phyloP scores from a whole-genome alignment of 2,888 invertebrate species.

The Norana najaformis region DNA sequence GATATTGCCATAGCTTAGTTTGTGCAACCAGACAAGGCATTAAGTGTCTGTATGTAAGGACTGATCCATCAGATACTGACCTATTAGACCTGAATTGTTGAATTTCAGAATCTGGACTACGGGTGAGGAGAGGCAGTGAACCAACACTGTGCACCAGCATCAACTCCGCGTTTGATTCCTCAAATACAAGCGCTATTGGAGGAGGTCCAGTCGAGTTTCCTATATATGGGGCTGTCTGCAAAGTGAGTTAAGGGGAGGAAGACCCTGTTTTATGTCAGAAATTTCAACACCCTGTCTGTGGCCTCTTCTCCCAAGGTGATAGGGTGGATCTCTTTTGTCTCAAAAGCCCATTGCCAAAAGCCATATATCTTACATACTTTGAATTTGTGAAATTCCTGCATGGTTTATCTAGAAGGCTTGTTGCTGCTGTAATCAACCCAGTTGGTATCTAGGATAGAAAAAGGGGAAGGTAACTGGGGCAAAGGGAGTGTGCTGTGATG shows the following conservation, averaged over 20 bases:
- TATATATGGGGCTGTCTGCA: background rate
- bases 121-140: constrained; percentile 10
- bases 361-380: background rate
- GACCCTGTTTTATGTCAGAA: background rate
- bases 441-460: background rate
- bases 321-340: background rate
- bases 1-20: no score
- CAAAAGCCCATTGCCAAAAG: background rate
- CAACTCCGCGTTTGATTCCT: background rate
- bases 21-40: background rate
- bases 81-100: background rate
- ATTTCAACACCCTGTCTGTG: background rate
- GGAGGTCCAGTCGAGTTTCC: background rate
- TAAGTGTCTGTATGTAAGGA: no score
- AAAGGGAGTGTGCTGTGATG: background rate
- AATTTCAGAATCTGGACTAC: constrained; percentile 21
- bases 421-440: background rate
- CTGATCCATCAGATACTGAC: background rate
- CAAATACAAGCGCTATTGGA: background rate
- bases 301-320: background rate
- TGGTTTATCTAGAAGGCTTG: background rate
- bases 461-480: background rate
- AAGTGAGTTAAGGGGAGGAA: background rate
- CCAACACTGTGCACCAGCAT: background rate
- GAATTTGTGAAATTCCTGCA: background rate